Conservation (phyloP, 2,888 invertebrate genomes). For the Macrophya annulata region DNA sequence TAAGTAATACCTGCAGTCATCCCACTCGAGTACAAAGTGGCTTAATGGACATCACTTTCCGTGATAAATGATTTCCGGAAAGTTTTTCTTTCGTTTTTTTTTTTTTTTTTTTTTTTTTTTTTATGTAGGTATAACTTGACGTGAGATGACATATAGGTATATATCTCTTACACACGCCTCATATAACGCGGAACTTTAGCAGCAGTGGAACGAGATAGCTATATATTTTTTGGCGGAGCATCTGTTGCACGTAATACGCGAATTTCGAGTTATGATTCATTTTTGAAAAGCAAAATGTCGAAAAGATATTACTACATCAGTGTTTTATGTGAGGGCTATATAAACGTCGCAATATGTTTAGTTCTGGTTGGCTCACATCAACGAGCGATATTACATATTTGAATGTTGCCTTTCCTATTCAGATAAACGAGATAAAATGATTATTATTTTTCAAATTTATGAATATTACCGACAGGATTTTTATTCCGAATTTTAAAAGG, state of each 20-base stretch:
- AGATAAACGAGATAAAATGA: background rate
- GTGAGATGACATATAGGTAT: background rate
- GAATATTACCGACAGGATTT: background rate
- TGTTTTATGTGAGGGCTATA: too few species aligned
- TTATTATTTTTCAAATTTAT: background rate
- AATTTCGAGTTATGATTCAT: background rate
- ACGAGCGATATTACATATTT: background rate
- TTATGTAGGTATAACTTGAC: background rate
- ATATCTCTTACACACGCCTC: slow-evolving; percentile 16
- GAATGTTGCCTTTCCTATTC: background rate
- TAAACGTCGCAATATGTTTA: too few species aligned
- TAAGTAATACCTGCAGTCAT: background rate
- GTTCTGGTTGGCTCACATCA: too few species aligned
- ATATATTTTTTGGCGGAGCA: background rate
- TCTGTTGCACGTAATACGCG: background rate
- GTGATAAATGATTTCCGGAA: background rate
- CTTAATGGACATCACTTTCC: background rate
- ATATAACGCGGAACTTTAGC: slow-evolving; percentile 16
- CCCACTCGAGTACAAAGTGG: background rate
- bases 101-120: background rate
- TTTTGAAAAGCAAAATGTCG: background rate
- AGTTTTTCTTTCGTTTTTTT: background rate
- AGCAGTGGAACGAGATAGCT: background rate
- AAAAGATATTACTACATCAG: too few species aligned
- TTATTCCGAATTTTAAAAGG: background rate